A percentile compares a stretch with the other conserved stretches of the same genome.
phyloP scores from a whole-genome alignment of 37 sponge, comb jelly and placozoan species.

The Beroe forskalii region DNA sequence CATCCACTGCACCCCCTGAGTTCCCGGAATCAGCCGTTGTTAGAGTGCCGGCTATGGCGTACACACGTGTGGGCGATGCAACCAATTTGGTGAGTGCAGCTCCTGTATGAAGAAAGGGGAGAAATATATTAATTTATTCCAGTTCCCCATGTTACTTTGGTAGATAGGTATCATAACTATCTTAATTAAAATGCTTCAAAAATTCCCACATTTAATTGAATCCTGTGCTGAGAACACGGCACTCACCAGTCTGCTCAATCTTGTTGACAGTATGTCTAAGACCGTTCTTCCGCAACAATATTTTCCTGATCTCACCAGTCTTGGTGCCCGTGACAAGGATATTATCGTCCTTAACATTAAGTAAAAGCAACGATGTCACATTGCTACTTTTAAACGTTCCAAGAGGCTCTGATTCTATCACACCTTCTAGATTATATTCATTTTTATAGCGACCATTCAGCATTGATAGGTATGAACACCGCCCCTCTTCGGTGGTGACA shows the following conservation, averaged over 20 bases:
- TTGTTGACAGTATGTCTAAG: background rate
- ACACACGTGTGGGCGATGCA: background rate
- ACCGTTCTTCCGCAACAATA: background rate
- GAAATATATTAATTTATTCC: too few relatives aligned
- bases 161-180: too few relatives aligned
- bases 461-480: background rate
- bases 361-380: background rate
- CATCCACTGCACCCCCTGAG: background rate
- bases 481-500: background rate
- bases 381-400: background rate
- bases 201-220: background rate
- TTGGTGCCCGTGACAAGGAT: conserved; percentile 25
- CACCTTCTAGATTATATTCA: background rate
- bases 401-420: background rate
- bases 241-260: background rate
- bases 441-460: background rate
- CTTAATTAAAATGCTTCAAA: too few relatives aligned
- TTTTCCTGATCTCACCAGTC: conserved; percentile 22
- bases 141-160: too few relatives aligned
- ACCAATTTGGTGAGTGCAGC: background rate
- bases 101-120: background rate
- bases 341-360: conserved; percentile 41
- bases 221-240: background rate
- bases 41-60: background rate
- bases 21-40: background rate